Evolutionary conservation across 2,113 vertebrate species (phyloP), one percentile per base, ranked within the genome.

Genomic region (Salvelinus fontinalis): DNA sequence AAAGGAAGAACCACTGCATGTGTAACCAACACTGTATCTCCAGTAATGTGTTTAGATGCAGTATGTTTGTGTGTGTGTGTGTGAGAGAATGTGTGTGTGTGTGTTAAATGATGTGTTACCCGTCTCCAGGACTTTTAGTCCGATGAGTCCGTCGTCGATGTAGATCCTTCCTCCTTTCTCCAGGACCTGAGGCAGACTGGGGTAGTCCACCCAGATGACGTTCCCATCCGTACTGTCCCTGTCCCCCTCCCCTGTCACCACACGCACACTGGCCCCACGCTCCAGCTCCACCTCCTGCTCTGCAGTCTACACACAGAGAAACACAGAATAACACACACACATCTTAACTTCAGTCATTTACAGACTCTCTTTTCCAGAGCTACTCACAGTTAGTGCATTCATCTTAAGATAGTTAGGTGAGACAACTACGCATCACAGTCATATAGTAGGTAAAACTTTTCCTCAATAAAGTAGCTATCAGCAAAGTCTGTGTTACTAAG

Each of bases 111-210:
- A 64, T 65, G 29, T 24, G 1, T 84, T 79, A 94, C 93, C 93
- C 22, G 34, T 93, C 79, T 90, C 84, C 71, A 84, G 31, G 34
- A 93, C 92, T 89, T 84, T 92, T 9, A 97, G 93, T 20, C 91
- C 95, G 64, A 97, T 94, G 80, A 96, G 95, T 3, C 96, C 95
- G 1, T 97, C 96, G 1, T 97, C 96, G 0, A 97, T 92, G 89
- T 92, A 97, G 87, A 97, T 95, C 62, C 14, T 89, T 34, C 89
- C 78, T 3, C 93, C 95, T 0, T 89, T 89, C 3, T 90, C 64
- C 8, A 96, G 70, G 71, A 96, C 95, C 2, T 79, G 82, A 48
- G 89, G 79, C 78, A 97, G 87, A 64, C 88, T 94, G 75, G 90
- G 82, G 79, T 97, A 97, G 87, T 97, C 95, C 79, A 97, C 89